A percentile compares a stretch with the other conserved stretches of the same genome.
Conservation (phyloP, 2,888 invertebrate genomes). For the Drosophila neonasuta region DNA sequence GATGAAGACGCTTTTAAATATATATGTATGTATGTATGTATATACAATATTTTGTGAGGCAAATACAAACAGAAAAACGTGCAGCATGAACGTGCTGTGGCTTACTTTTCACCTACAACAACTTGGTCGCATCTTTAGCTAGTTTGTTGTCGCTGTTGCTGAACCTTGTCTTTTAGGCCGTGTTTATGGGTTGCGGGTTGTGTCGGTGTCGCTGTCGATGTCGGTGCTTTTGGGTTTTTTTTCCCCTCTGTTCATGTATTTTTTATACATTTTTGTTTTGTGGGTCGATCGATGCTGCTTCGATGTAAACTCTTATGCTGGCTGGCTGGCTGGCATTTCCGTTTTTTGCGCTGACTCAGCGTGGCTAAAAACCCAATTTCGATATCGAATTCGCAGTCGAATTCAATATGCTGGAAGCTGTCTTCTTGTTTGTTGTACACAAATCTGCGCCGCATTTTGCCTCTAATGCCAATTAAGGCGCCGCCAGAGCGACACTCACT, state of each 20-base stretch:
- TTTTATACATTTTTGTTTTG: conserved; percentile 9
- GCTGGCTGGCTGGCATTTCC: conserved; percentile 38
- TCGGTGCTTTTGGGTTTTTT: conserved; percentile 8
- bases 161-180: conserved; percentile 47
- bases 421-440: background rate
- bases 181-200: conserved; percentile 16
- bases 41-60: background rate
- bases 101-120: conserved; percentile 50
- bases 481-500: background rate
- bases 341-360: conserved; percentile 43
- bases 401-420: conserved; percentile 1
- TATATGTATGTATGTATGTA: conserved; percentile 1
- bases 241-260: background rate
- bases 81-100: conserved; percentile 56
- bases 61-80: conserved; percentile 37
- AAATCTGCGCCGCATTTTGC: background rate
- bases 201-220: background rate
- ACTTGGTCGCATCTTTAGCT: conserved; percentile 13
- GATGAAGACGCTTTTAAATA: conserved; percentile 23
- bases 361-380: conserved; percentile 18
- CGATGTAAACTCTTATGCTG: conserved; percentile 4
- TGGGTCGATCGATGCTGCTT: conserved; percentile 34
- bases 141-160: conserved; percentile 21
- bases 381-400: conserved; percentile 11
- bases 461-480: conserved; percentile 51